Base-by-base conservation (phyloP, 2,113 vertebrate species). In the Epinephelus fuscoguttatus region DNA sequence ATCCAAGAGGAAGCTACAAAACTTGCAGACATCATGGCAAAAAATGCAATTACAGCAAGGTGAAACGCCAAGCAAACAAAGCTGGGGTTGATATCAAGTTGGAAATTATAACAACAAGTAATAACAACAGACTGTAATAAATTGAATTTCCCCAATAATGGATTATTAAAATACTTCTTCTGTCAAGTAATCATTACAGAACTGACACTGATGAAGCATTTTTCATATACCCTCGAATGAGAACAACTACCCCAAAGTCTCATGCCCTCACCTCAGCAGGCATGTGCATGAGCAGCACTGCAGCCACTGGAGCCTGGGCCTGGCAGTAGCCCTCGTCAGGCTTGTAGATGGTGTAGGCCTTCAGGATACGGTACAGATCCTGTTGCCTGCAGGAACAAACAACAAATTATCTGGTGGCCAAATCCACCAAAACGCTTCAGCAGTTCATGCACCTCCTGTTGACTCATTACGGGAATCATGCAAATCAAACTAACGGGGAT, bases 281-380 rank as follows among this genome's bases (percentile, higher is more conserved):
- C 97, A 98, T 98, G 85, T 98, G 97, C 97, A 98, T 98, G 81
- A 98, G 96, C 84, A 98, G 92, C 50, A 98, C 97, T 0, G 97
- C 97, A 0, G 97, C 97, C 88, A 98, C 97, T 0, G 97, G 97
- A 14, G 97, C 97, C 94, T 98, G 97, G 3, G 97, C 97, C 94
- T 98, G 97, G 91, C 97, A 98, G 93, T 98, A 98, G 9, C 97
- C 97, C 86, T 98, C 97, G 0, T 98, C 97, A 0, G 97, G 97
- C 72, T 96, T 92, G 90, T 97, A 97, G 70, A 98, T 88, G 2
- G 97, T 98, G 91, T 98, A 98, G 59, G 97, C 97, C 89, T 98
- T 98, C 85, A 98, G 94, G 82, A 98, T 97, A 4, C 97, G 95
- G 87, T 94, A 98, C 68, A 98, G 94, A 88, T 98, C 97, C 91